A percentile compares a stretch with the other conserved stretches of the same genome.
phyloP scores from a whole-genome alignment of 2,797 vertebrate genomes.

The Lindbergichthys nudifrons region DNA sequence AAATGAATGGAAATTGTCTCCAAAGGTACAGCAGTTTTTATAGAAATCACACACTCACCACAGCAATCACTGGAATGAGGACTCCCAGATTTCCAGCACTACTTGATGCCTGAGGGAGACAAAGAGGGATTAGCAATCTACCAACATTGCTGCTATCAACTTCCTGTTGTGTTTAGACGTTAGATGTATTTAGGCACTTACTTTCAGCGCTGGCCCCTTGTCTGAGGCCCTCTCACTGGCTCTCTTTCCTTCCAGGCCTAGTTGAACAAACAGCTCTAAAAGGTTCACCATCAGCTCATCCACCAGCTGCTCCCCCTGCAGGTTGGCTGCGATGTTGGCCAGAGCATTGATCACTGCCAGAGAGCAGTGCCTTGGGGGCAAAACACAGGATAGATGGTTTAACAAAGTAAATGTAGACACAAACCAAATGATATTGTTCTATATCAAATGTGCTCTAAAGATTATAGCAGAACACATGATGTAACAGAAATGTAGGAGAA shows the following conservation, averaged over 20 bases:
- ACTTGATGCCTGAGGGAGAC: constrained; percentile 90
- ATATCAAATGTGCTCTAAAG: not conserved
- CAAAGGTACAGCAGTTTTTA: not conserved
- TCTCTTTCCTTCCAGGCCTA: constrained; percentile 96
- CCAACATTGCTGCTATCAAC: constrained; percentile 7
- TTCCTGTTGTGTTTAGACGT: constrained; percentile 28
- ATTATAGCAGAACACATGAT: not conserved
- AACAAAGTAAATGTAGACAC: not conserved
- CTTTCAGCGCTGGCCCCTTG: constrained; percentile 95
- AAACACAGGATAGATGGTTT: constrained; percentile 40
- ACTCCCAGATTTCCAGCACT: constrained; percentile 97
- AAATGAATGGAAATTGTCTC: not conserved
- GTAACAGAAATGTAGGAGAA: not conserved
- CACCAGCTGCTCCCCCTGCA: constrained; percentile 94
- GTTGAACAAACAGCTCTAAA: constrained; percentile 96
- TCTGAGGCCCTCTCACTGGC: constrained; percentile 97
- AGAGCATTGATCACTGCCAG: constrained; percentile 97
- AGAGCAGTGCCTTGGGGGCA: constrained; percentile 90
- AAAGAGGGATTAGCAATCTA: constrained; percentile 31
- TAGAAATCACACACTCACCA: constrained; percentile 87
- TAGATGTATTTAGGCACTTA: constrained; percentile 55
- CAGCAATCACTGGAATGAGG: constrained; percentile 97
- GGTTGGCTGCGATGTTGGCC: constrained; percentile 97
- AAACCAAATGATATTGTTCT: not conserved
- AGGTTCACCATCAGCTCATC: constrained; percentile 97